Percentiles rank a stretch among this genome's conserved stretches.
Conservation (phyloP, 2,797 vertebrate species). For the Phyllotis vaccarum region DNA sequence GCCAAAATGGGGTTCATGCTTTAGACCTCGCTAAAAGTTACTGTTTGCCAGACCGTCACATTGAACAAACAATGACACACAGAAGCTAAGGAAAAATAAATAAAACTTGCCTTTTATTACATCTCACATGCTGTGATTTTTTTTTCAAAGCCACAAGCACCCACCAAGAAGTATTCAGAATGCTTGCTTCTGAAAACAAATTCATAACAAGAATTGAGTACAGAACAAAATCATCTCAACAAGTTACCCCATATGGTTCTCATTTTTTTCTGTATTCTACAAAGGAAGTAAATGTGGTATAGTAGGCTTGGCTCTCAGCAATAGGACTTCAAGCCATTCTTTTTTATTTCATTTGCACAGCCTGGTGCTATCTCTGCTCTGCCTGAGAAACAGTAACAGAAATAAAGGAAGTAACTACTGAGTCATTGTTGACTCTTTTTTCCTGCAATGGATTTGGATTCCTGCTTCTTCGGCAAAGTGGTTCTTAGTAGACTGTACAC, state of each 20-base stretch:
- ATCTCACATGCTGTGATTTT: conserved; percentile 88
- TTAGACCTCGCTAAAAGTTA: conserved; percentile 85
- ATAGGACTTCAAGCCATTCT: conserved; percentile 75
- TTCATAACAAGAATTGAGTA: conserved; percentile 82
- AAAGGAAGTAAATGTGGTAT: conserved; percentile 86
- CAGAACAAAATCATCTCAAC: conserved; percentile 87
- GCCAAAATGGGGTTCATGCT: conserved; percentile 81
- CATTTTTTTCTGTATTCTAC: conserved; percentile 84
- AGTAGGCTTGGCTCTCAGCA: conserved; percentile 78
- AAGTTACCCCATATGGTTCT: conserved; percentile 88
- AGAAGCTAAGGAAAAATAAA: conserved; percentile 92
- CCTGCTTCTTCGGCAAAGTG: background rate
- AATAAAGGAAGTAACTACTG: background rate
- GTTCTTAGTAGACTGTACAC: background rate
- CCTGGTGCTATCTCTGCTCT: background rate
- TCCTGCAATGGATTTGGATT: background rate
- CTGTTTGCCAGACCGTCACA: conserved; percentile 87
- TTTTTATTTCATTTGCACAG: conserved; percentile 73
- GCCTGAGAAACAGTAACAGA: conserved; percentile 1
- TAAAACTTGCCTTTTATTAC: conserved; percentile 87
- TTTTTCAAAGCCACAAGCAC: conserved; percentile 86
- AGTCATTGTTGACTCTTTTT: background rate
- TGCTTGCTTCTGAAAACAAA: conserved; percentile 86
- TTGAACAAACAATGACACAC: conserved; percentile 89
- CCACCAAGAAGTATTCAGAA: conserved; percentile 85